phyloP scores from a whole-genome alignment of 2,888 invertebrate species.

The Merodon equestris region DNA sequence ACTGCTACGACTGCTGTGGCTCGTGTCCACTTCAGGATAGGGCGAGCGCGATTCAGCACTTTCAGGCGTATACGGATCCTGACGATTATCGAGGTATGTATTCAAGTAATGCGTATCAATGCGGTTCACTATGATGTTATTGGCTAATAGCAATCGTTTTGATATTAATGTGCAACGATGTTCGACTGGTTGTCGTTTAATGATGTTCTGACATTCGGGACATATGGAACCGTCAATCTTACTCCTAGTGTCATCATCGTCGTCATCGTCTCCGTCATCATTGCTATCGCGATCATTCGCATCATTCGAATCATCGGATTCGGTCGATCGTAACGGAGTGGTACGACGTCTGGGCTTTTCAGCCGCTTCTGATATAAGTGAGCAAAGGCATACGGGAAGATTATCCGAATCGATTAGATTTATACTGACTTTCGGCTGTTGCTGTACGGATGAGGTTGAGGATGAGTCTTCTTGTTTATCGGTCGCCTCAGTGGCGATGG shows the following conservation, averaged over 20 bases:
- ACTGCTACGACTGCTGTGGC: slow-evolving; percentile 72
- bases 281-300: slow-evolving; percentile 5
- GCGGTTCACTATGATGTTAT: slow-evolving; percentile 80
- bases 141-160: slow-evolving; percentile 74
- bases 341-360: slow-evolving; percentile 53
- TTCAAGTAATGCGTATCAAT: slow-evolving; percentile 80
- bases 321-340: slow-evolving; percentile 53
- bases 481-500: slow-evolving; percentile 14
- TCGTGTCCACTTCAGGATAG: slow-evolving; percentile 78
- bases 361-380: slow-evolving; percentile 68
- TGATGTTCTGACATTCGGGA: slow-evolving; percentile 75
- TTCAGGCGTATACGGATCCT: slow-evolving; percentile 90
- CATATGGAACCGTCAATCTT: slow-evolving; percentile 72
- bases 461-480: slow-evolving; percentile 54
- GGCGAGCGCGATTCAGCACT: slow-evolving; percentile 89
- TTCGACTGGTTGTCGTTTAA: slow-evolving; percentile 73
- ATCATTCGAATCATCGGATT: slow-evolving; percentile 49
- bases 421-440: slow-evolving; percentile 74
- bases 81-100: slow-evolving; percentile 72
- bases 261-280: slow-evolving; percentile 15
- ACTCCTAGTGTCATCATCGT: slow-evolving; percentile 28
- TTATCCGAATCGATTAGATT: slow-evolving; percentile 81
- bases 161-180: slow-evolving; percentile 76
- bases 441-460: slow-evolving; percentile 51
- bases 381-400: slow-evolving; percentile 75